phyloP scores from a whole-genome alignment of 2,113 vertebrate genomes.

The Solea solea region DNA sequence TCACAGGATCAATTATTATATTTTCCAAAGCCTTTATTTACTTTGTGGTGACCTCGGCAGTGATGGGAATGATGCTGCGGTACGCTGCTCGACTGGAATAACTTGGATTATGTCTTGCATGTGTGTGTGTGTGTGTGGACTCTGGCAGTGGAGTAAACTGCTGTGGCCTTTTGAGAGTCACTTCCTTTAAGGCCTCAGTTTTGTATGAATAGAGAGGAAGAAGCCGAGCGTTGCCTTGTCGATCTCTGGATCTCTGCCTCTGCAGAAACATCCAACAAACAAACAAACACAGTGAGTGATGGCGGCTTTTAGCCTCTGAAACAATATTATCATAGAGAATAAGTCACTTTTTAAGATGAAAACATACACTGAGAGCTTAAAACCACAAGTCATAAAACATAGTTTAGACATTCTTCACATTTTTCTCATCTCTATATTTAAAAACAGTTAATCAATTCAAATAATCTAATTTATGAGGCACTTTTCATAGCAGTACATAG shows the following conservation, averaged over 20 bases:
- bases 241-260: slow-evolving; percentile 44
- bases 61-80: slow-evolving; percentile 11
- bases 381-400: too few relatives aligned
- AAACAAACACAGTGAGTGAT: slow-evolving; percentile 4
- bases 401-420: too few relatives aligned
- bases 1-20: too few relatives aligned
- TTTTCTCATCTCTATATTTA: too few relatives aligned
- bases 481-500: too few relatives aligned
- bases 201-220: slow-evolving; percentile 42
- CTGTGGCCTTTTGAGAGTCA: slow-evolving; percentile 50
- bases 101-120: neutral
- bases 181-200: slow-evolving; percentile 50
- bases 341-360: neutral
- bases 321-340: neutral
- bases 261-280: neutral
- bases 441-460: too few relatives aligned
- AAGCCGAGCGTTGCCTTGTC: slow-evolving; percentile 32
- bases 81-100: neutral
- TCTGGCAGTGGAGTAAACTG: slow-evolving; percentile 22
- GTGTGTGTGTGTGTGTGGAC: slow-evolving; percentile 1
- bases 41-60: neutral
- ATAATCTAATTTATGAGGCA: too few relatives aligned
- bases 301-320: neutral
- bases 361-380: too few relatives aligned
- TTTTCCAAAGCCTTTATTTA: too few relatives aligned